These are phyloP conservation scores for Pachyramphus minor DNA, from an alignment of 2,113 vertebrate genomes.

Conservation along the genomic window DNA sequence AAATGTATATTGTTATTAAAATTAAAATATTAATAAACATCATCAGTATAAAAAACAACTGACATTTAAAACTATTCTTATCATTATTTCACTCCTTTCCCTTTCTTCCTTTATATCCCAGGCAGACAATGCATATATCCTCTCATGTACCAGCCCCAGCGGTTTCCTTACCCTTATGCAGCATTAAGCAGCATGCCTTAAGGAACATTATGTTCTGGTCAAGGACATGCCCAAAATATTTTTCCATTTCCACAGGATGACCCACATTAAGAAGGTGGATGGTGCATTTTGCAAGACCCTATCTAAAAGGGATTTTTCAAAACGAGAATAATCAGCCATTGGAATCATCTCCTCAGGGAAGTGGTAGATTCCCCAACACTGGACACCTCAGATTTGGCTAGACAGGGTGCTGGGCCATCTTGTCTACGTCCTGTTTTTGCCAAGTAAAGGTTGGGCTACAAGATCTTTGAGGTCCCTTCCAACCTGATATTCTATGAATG, in stretches of 20 bases:
- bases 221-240: not conserved
- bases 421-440: not conserved
- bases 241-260: not conserved
- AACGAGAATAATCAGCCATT: not conserved
- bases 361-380: not conserved
- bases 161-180: not conserved
- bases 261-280: not conserved
- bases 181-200: rapidly evolving
- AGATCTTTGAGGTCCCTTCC: not conserved
- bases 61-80: not conserved
- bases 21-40: not conserved
- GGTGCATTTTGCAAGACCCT: not conserved
- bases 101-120: not conserved
- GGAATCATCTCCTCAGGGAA: not conserved
- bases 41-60: not conserved
- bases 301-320: not conserved
- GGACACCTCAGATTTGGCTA: not conserved
- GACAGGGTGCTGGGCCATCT: not conserved
- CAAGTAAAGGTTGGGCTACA: not conserved
- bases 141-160: not conserved
- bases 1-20: not conserved
- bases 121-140: rapidly evolving
- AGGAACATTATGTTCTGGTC: not conserved
- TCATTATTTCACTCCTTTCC: not conserved
- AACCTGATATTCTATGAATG: not conserved